These are phyloP conservation scores for Podarcis siculus DNA, from an alignment of 2,797 vertebrate species.

Conservation along the genomic window DNA sequence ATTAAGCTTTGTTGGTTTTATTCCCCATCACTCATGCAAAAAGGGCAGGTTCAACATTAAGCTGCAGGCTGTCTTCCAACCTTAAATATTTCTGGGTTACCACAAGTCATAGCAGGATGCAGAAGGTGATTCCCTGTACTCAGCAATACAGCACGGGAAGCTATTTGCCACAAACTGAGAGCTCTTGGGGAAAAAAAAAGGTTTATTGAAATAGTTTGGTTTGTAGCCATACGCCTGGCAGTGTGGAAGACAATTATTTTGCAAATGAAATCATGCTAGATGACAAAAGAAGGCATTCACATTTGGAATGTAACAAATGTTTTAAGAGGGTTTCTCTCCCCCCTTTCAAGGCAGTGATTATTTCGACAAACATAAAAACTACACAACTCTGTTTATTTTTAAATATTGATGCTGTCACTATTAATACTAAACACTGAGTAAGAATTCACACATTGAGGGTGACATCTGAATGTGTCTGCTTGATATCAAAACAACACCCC, in stretches of 20 bases:
- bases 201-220: slow-evolving; percentile 51
- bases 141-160: slow-evolving; percentile 30
- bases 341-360: slow-evolving; percentile 53
- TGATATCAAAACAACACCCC: slow-evolving; percentile 79
- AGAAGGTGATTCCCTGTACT: slow-evolving; percentile 38
- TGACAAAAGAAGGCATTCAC: slow-evolving; percentile 55
- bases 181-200: background rate
- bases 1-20: background rate
- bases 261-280: slow-evolving; percentile 57
- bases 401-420: slow-evolving; percentile 80
- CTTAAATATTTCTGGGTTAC: slow-evolving; percentile 30
- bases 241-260: slow-evolving; percentile 60
- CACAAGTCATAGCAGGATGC: slow-evolving; percentile 10
- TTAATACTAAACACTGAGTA: slow-evolving; percentile 78
- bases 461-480: slow-evolving; percentile 76
- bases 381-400: slow-evolving; percentile 76
- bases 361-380: slow-evolving; percentile 63
- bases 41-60: slow-evolving; percentile 28
- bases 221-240: slow-evolving; percentile 54
- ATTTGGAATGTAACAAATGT: slow-evolving; percentile 54
- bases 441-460: slow-evolving; percentile 78
- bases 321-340: slow-evolving; percentile 38
- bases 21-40: background rate
- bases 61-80: slow-evolving; percentile 28
- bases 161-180: slow-evolving; percentile 28